Evolutionary conservation across 2,797 vertebrate genomes (phyloP).

Genomic region (Coranthus polyacanthus): DNA sequence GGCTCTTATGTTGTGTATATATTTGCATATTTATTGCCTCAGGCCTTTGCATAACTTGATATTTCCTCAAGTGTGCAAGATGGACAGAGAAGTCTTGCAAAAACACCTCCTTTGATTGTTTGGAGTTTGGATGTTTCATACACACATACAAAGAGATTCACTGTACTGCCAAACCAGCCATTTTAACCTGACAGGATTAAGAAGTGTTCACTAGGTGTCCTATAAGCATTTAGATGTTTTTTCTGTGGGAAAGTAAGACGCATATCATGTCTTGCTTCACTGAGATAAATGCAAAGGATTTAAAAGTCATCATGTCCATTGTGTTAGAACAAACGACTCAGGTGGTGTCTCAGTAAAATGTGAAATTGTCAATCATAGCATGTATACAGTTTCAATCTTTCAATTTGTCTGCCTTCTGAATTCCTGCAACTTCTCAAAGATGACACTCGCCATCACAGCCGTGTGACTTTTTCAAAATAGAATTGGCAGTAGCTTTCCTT

Average conservation of each 20-base stretch:
- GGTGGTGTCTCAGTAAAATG: constrained; percentile 26
- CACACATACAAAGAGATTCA: constrained; percentile 17
- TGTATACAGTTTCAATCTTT: constrained; percentile 8
- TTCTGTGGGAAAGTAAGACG: constrained; percentile 2
- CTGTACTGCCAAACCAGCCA: constrained; percentile 24
- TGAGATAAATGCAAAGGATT: constrained; percentile 27
- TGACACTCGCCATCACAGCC: constrained; percentile 32
- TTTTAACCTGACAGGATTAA: constrained; percentile 40
- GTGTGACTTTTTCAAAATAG: constrained; percentile 26
- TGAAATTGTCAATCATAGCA: too few relatives aligned
- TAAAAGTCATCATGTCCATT: constrained; percentile 25
- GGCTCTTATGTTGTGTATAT: constrained; percentile 41
- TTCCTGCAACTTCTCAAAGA: constrained; percentile 29
- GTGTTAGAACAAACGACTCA: constrained; percentile 36
- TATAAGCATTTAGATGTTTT: constrained; percentile 4
- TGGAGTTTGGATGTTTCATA: constrained; percentile 8
- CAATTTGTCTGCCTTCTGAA: constrained; percentile 34
- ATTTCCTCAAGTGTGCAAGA: constrained; percentile 55
- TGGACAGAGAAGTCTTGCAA: constrained; percentile 27
- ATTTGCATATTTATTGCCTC: constrained; percentile 72
- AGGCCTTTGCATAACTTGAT: constrained; percentile 46
- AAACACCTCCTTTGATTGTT: constrained; percentile 20
- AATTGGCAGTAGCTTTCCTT: constrained; percentile 45
- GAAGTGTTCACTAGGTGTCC: constrained; percentile 14
- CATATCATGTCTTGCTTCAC: constrained; percentile 17